Percentiles rank a stretch among this genome's conserved stretches.
Conservation (phyloP, 2,888 invertebrate species). For the Eutolmus rufibarbis region DNA sequence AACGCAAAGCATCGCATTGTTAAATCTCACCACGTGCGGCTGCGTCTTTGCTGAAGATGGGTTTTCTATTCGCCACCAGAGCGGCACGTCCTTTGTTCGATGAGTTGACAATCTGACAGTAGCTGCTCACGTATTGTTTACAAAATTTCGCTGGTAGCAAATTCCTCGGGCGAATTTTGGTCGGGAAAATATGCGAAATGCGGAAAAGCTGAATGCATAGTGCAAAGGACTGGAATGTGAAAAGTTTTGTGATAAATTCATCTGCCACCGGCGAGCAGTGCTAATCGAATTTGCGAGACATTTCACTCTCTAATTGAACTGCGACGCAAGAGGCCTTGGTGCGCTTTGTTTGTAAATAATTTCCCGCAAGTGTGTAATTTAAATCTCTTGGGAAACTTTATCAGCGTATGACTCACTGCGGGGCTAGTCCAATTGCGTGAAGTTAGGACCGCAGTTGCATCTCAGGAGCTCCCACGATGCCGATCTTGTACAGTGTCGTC, state of each 20-base stretch:
- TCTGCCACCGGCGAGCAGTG: background rate
- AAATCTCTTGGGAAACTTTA: background rate
- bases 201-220: background rate
- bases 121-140: background rate
- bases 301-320: background rate
- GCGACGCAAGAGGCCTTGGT: background rate
- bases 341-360: background rate
- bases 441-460: background rate
- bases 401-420: background rate
- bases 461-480: slow-evolving; percentile 68
- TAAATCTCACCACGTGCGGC: background rate
- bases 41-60: background rate
- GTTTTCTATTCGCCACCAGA: background rate
- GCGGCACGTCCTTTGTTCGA: background rate
- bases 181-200: background rate
- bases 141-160: background rate
- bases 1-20: background rate
- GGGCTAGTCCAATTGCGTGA: background rate
- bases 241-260: background rate
- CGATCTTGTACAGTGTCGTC: slow-evolving; percentile 88
- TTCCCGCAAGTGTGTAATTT: background rate
- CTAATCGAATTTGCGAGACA: background rate
- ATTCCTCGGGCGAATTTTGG: background rate
- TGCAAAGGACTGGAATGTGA: background rate
- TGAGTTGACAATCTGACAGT: background rate